Conservation (phyloP, 2,888 invertebrate species). For the Rhagophthalmus giganteus region DNA sequence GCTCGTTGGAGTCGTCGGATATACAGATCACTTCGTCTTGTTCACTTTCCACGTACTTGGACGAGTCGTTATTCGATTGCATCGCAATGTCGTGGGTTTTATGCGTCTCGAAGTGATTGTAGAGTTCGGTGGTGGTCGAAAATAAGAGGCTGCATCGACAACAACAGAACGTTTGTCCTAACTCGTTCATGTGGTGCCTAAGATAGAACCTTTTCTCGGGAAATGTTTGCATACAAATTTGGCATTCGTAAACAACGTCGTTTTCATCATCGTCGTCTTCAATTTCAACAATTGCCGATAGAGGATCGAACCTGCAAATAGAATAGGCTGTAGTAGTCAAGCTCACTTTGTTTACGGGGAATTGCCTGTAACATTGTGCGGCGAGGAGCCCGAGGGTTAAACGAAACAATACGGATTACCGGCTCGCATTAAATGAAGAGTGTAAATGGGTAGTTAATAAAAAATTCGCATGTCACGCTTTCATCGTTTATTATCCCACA, state of each 20-base stretch:
- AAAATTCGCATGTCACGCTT: no score
- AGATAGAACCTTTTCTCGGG: slow-evolving; percentile 46
- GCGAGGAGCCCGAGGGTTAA: no score
- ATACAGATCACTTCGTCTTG: slow-evolving; percentile 41
- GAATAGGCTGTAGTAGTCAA: slow-evolving; percentile 11
- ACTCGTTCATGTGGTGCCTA: slow-evolving; percentile 47
- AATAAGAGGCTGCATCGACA: slow-evolving; percentile 48
- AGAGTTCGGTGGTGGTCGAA: slow-evolving; percentile 44
- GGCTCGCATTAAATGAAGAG: no score
- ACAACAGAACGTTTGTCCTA: slow-evolving; percentile 45
- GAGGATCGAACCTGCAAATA: slow-evolving; percentile 40
- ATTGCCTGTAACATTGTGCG: no score
- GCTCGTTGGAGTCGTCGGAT: slow-evolving; percentile 29
- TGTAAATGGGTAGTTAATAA: no score
- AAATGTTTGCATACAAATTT: slow-evolving; percentile 48
- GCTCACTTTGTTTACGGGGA: no score
- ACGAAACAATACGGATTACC: no score
- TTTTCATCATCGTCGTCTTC: no score
- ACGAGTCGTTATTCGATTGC: slow-evolving; percentile 18
- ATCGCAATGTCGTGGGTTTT: slow-evolving; percentile 33
- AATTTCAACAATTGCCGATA: slow-evolving; percentile 19
- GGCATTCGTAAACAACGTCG: slow-evolving; percentile 45
- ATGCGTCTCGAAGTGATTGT: slow-evolving; percentile 49
- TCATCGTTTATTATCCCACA: no score
- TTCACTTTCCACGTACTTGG: slow-evolving; percentile 35